These are phyloP conservation scores for Latrodectus elegans DNA, from an alignment of 2,888 invertebrate species.

Conservation along the genomic window DNA sequence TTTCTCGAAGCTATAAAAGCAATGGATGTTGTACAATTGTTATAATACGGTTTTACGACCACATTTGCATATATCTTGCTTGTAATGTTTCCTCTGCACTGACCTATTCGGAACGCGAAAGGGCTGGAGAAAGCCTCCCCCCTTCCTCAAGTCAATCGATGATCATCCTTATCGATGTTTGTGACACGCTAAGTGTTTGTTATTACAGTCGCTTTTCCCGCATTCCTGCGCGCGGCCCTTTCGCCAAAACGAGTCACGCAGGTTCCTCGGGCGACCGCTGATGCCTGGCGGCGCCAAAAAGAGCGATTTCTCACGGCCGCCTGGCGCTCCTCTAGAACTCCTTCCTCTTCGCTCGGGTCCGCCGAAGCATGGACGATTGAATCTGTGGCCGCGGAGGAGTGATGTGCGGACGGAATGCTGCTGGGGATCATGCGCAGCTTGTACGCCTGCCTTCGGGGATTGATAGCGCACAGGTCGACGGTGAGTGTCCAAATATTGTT, in stretches of 20 bases:
- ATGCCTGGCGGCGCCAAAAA: constrained; percentile 1
- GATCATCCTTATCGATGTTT: no score
- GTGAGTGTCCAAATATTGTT: not conserved
- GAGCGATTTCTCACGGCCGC: not conserved
- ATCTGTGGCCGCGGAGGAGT: not conserved
- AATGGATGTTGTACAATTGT: no score
- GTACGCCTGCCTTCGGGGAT: constrained; percentile 57
- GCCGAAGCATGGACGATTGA: not conserved
- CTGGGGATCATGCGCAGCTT: constrained; percentile 60
- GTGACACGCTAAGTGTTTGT: no score
- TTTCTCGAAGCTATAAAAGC: no score
- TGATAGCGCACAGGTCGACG: constrained; percentile 31
- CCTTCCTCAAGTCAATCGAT: no score
- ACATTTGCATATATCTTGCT: no score
- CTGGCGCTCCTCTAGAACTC: not conserved
- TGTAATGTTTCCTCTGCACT: no score
- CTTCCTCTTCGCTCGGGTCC: no score
- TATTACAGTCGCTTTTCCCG: not conserved
- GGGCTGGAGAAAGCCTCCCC: no score
- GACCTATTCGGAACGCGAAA: no score
- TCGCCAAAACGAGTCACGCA: not conserved
- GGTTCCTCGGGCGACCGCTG: not conserved
- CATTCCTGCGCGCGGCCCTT: not conserved
- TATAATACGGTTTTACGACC: no score
- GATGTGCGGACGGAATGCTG: constrained; percentile 40